Evolutionary conservation across 2,797 vertebrate genomes (phyloP), one percentile per base, ranked within the genome.

Genomic region (Tragelaphus oryx): DNA sequence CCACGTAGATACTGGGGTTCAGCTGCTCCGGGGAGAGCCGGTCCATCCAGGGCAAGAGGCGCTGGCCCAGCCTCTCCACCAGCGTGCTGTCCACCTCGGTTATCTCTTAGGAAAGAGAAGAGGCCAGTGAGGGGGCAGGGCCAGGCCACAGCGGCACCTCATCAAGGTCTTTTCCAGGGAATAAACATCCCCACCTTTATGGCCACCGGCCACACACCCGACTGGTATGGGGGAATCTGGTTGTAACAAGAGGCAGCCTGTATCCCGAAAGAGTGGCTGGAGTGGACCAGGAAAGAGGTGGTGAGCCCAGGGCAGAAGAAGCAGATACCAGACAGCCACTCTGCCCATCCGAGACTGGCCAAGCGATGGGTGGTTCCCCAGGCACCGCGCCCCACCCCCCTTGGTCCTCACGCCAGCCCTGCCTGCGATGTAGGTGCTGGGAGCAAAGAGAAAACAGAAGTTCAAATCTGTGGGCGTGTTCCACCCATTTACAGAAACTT

Each of bases 1-100:
- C 99, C 97, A 99, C 96, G 94, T 99, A 99, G 93, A 99, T 78
- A 13, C 99, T 99, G 94, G 99, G 99, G 97, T 99, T 99, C 6
- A 99, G 98, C 18, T 98, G 95, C 82, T 96, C 96, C 7, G 3
- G 41, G 0, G 97, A 96, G 0, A 89, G 89, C 3, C 74, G 93
- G 59, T 97, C 98, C 30, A 98, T 94, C 96, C 98, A 98, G 52
- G 97, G 98, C 95, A 99, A 98, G 46, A 99, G 98, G 89, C 93
- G 97, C 86, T 98, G 98, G 24, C 98, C 99, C 93, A 99, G 76
- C 1, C 10, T 89, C 60, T 90, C 95, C 33, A 96, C 94, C 76
- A 97, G 79, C 60, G 60, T 76, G 82, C 88, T 87, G 59, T 97
- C 88, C 54, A 95, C 83, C 44, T 30, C 59, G 30, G 95, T 79